Evolutionary conservation across 2,888 invertebrate genomes (phyloP).

Genomic region (Amphipyra berbera): DNA sequence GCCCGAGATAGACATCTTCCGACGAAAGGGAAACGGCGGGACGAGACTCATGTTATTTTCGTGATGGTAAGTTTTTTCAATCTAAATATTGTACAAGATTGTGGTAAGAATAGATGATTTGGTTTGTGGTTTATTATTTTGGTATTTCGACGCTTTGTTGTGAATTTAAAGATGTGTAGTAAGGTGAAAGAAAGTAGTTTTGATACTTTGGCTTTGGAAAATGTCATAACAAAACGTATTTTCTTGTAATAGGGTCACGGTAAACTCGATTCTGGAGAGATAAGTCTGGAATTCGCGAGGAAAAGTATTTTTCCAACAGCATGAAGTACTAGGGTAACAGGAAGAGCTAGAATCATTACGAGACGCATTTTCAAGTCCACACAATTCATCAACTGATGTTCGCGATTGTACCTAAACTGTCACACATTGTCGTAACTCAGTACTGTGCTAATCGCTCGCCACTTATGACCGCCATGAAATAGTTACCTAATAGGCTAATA

Average conservation of each 20-base stretch:
- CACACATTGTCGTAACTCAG: slow-evolving; percentile 41
- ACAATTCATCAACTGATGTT: neutral
- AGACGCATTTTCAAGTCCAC: too few relatives aligned
- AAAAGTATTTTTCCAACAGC: neutral
- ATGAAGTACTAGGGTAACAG: slow-evolving; percentile 9
- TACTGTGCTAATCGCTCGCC: slow-evolving; percentile 42
- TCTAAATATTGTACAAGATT: slow-evolving; percentile 59
- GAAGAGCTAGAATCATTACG: neutral
- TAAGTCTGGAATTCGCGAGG: too few relatives aligned
- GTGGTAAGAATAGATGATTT: slow-evolving; percentile 50
- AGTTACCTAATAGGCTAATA: slow-evolving; percentile 34
- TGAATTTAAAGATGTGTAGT: slow-evolving; percentile 2
- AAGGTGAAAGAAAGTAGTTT: slow-evolving; percentile 7
- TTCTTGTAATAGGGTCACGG: too few relatives aligned
- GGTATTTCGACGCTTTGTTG: slow-evolving; percentile 13
- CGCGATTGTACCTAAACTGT: slow-evolving; percentile 23
- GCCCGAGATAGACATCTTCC: slow-evolving; percentile 81
- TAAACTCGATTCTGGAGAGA: too few relatives aligned
- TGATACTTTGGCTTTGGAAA: neutral
- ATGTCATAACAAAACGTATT: too few relatives aligned
- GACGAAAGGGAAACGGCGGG: slow-evolving; percentile 83
- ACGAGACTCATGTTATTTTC: slow-evolving; percentile 76
- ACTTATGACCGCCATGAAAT: slow-evolving; percentile 50
- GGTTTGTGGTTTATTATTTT: slow-evolving; percentile 36
- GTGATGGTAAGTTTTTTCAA: slow-evolving; percentile 73